Evolutionary conservation across 2,888 invertebrate species (phyloP).

Genomic region (Pseudococcus viburni): DNA sequence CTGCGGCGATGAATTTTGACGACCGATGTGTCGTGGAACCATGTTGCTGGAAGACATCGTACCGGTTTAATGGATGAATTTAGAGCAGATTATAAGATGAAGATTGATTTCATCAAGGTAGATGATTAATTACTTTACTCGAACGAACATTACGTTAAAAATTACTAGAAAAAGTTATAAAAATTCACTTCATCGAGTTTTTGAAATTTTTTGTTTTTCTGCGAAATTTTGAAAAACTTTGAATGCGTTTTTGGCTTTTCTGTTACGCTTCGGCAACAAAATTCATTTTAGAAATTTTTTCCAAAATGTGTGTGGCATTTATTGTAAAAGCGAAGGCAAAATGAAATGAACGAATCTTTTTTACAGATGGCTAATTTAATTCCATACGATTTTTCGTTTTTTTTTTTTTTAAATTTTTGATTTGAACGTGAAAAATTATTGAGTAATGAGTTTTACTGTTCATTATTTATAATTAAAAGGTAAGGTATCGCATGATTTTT

Average conservation of each 20-base stretch:
- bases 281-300: neutral
- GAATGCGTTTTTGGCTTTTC: neutral
- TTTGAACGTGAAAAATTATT: neutral
- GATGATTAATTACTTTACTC: neutral
- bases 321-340: neutral
- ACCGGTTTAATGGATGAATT: neutral
- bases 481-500: too few relatives aligned
- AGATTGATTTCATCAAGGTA: neutral
- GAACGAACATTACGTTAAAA: neutral
- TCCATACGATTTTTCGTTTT: neutral
- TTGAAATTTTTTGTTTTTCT: conserved; percentile 12
- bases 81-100: neutral
- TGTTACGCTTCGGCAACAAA: neutral
- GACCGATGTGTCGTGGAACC: neutral
- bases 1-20: conserved; percentile 33
- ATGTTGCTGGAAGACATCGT: neutral
- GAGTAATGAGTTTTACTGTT: too few relatives aligned
- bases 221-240: conserved; percentile 15
- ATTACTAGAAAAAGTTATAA: neutral
- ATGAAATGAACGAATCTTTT: neutral
- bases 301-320: neutral
- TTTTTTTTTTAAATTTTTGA: neutral
- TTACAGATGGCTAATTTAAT: neutral
- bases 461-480: too few relatives aligned
- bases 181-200: neutral